phyloP scores from a whole-genome alignment of 2,113 vertebrate genomes.

The Mormoops blainvillei region DNA sequence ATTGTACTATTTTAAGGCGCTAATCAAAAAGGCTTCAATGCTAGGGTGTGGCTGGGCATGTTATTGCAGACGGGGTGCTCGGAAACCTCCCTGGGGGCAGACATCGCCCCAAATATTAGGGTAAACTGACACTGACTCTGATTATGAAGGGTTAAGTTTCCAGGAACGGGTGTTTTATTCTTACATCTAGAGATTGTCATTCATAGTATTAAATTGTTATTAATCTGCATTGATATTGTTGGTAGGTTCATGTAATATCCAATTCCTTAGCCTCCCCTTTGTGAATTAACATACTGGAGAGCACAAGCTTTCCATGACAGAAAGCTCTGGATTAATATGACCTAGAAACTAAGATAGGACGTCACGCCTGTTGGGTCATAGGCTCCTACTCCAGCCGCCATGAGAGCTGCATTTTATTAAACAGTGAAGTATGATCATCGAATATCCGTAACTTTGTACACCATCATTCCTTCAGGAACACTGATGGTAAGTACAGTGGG shows the following conservation, averaged over 20 bases:
- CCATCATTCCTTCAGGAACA: not conserved
- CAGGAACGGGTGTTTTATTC: not conserved
- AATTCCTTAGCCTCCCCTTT: not conserved
- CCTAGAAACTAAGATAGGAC: not conserved
- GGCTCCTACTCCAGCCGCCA: rapidly evolving
- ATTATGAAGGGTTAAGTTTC: not conserved
- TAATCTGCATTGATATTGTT: not conserved
- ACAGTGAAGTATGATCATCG: not conserved
- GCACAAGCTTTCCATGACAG: not conserved
- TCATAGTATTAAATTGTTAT: not conserved
- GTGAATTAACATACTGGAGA: not conserved
- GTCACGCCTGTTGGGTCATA: not conserved
- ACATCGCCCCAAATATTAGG: not conserved
- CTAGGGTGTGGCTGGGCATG: no score
- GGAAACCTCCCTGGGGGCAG: not conserved
- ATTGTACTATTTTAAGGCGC: not conserved
- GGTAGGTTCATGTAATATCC: not conserved
- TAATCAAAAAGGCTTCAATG: not conserved
- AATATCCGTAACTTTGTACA: not conserved
- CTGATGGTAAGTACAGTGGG: not conserved
- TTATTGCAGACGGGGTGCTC: not conserved
- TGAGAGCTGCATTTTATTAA: not conserved
- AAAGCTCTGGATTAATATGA: not conserved
- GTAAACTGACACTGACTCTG: not conserved
- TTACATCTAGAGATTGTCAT: not conserved